These are phyloP conservation scores for Prionchulus punctatus DNA, from an alignment of 2,888 invertebrate genomes.

Conservation along the genomic window DNA sequence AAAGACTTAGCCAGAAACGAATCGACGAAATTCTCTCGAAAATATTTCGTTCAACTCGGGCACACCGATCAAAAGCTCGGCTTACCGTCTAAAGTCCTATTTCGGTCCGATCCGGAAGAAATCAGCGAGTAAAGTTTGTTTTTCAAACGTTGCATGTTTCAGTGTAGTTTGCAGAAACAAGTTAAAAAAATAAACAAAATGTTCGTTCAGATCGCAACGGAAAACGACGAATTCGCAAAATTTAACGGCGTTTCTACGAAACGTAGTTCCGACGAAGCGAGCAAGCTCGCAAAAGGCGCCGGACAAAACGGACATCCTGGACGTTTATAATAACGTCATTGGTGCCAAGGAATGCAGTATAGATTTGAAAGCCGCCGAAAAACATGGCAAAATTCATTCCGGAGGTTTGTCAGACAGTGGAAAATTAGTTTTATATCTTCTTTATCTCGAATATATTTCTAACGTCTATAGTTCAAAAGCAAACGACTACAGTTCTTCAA, in stretches of 20 bases:
- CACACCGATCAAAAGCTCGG: not conserved
- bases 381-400: conserved; percentile 11
- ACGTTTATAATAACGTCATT: conserved; percentile 2
- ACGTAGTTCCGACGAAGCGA: not conserved
- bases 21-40: not conserved
- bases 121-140: not conserved
- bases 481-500: too few relatives aligned
- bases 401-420: not conserved
- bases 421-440: too few relatives aligned
- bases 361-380: conserved; percentile 8
- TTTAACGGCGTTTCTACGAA: not conserved
- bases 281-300: not conserved
- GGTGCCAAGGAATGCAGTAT: conserved; percentile 7
- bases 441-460: not conserved
- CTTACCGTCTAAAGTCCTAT: not conserved
- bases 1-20: not conserved
- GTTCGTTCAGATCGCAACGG: too few relatives aligned
- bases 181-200: too few relatives aligned
- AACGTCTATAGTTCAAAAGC: not conserved
- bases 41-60: not conserved
- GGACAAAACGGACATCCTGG: not conserved
- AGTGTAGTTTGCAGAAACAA: too few relatives aligned
- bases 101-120: not conserved
- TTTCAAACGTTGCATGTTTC: too few relatives aligned
- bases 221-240: not conserved